phyloP scores from a whole-genome alignment of 2,888 invertebrate genomes.

The Mechanitis mazaeus region DNA sequence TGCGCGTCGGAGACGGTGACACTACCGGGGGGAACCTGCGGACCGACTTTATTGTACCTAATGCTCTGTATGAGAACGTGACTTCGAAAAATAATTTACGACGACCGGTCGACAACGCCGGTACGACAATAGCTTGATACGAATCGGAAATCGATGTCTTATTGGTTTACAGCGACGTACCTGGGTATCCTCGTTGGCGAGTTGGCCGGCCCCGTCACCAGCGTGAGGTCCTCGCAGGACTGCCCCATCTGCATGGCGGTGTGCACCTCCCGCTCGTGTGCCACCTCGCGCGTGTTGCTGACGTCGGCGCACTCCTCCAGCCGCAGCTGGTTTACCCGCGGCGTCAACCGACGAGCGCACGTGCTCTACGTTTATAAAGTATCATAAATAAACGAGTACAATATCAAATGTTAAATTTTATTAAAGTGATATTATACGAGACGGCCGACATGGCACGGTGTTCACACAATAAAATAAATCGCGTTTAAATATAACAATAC shows the following conservation, averaged over 20 bases:
- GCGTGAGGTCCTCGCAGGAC: conserved; percentile 93
- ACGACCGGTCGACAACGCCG: too few relatives aligned
- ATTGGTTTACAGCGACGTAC: conserved; percentile 38
- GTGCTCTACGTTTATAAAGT: conserved; percentile 48
- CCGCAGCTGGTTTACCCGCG: conserved; percentile 90
- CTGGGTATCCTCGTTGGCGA: conserved; percentile 74
- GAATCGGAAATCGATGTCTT: too few relatives aligned
- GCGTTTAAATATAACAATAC: too few relatives aligned
- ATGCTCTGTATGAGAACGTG: too few relatives aligned
- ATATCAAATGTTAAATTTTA: too few relatives aligned
- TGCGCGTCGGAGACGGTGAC: conserved; percentile 91
- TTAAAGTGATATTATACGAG: too few relatives aligned
- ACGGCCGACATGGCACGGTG: too few relatives aligned
- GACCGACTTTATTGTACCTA: too few relatives aligned
- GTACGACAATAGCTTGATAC: too few relatives aligned
- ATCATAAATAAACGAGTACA: too few relatives aligned
- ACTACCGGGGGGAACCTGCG: conserved; percentile 75
- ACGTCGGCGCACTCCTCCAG: conserved; percentile 92
- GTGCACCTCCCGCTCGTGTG: conserved; percentile 94
- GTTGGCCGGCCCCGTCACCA: conserved; percentile 73
- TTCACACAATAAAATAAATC: too few relatives aligned
- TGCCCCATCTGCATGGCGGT: conserved; percentile 95
- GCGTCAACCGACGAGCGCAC: conserved; percentile 83
- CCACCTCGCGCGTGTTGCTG: conserved; percentile 88
- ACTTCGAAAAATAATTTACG: too few relatives aligned